Evolutionary conservation across 2,797 vertebrate genomes (phyloP), one percentile per base, ranked within the genome.

Genomic region (Orientallactaga sibirica): DNA sequence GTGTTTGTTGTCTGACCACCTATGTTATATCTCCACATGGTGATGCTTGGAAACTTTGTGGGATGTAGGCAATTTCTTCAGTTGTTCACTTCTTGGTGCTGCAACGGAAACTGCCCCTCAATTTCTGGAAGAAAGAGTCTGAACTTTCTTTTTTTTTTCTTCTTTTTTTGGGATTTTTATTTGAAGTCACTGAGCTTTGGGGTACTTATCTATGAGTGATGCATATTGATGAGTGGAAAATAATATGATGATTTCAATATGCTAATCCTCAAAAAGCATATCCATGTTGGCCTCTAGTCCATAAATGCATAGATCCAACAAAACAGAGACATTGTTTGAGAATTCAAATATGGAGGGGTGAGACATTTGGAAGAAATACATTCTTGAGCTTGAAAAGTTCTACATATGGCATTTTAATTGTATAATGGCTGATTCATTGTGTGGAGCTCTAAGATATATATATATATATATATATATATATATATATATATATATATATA

Each of bases 91-190:
- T 99, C 98, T 98, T 97, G 97, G 98, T 97, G 75, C 97, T 98
- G 94, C 98, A 98, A 98, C 97, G 98, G 97, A 98, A 98, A 97
- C 97, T 98, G 98, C 98, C 98, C 98, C 98, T 99, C 98, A 98
- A 98, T 98, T 99, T 99, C 99, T 99, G 99, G 99, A 99, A 99
- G 99, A 99, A 99, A 99, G 99, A 99, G 99, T 99, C 99, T 99
- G 99, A 99, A 99, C 99, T 99, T 99, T 99, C 99, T 99, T 99
- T 4, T 99, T 99, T 98, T 99, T 99, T 98, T 99, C 98, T 48
- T 99, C 98, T 99, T 99, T 99, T 99, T 98, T 99, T 99, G 99
- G 98, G 99, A 99, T 99, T 99, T 99, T 99, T 74, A 0, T 43
- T 91, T 88, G 75, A 75, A 88, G 5, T 3, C 25, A 43, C 19